Evolutionary conservation across 2,888 invertebrate species (phyloP).

Genomic region (Mimachlamys varia): DNA sequence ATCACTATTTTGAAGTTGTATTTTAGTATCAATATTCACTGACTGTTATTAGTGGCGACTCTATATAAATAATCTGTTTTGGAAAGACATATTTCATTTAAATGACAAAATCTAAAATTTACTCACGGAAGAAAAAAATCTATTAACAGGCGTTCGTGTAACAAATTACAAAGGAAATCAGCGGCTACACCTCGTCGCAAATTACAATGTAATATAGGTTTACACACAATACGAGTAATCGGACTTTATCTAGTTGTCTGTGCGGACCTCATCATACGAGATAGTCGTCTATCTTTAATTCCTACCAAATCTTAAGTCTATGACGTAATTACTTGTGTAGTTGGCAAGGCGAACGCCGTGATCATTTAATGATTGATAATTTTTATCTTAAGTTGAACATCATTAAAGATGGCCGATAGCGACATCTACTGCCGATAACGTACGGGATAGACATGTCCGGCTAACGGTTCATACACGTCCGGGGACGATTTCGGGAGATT

Average conservation of each 20-base stretch:
- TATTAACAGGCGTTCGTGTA: too few relatives aligned
- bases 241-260: background rate
- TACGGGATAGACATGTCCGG: too few relatives aligned
- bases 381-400: conserved; percentile 10
- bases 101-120: too few relatives aligned
- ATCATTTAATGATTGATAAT: conserved; percentile 5
- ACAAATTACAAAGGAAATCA: too few relatives aligned
- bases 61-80: too few relatives aligned
- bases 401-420: conserved; percentile 29
- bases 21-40: too few relatives aligned
- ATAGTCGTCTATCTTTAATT: background rate
- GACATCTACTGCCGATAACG: background rate
- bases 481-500: background rate
- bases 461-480: background rate
- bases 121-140: too few relatives aligned
- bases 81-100: too few relatives aligned
- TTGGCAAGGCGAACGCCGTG: background rate
- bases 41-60: too few relatives aligned
- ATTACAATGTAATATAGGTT: too few relatives aligned
- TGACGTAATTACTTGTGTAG: background rate
- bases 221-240: background rate
- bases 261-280: background rate
- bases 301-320: conserved; percentile 9
- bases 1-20: too few relatives aligned
- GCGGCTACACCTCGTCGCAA: too few relatives aligned